Conservation (phyloP, 2,888 invertebrate species). For the Alviniconcha strummeri region DNA sequence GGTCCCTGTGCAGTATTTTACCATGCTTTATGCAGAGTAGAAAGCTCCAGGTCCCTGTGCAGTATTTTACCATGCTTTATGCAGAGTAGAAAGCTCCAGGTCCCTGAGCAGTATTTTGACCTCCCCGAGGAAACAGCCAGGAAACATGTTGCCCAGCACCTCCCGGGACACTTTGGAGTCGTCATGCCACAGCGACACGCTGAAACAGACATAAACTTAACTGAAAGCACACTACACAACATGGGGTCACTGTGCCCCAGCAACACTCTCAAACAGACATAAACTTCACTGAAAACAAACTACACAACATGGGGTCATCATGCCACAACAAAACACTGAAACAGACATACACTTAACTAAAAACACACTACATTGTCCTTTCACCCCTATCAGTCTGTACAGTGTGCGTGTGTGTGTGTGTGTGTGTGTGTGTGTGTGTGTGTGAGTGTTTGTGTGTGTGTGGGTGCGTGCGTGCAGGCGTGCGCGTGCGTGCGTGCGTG, state of each 20-base stretch:
- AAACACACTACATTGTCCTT: too few relatives aligned
- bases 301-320: background rate
- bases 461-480: too few relatives aligned
- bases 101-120: slow-evolving; percentile 86
- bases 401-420: too few relatives aligned
- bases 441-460: too few relatives aligned
- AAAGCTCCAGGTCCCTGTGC: too few relatives aligned
- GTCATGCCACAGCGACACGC: slow-evolving; percentile 91
- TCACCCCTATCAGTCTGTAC: too few relatives aligned
- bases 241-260: background rate
- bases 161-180: slow-evolving; percentile 84
- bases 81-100: slow-evolving; percentile 79
- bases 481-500: too few relatives aligned
- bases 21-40: slow-evolving; percentile 73
- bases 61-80: slow-evolving; percentile 84
- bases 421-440: too few relatives aligned
- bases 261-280: background rate
- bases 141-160: slow-evolving; percentile 74
- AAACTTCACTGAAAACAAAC: too few relatives aligned
- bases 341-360: too few relatives aligned
- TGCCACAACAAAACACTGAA: background rate
- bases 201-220: slow-evolving; percentile 54
- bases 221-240: too few relatives aligned
- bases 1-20: slow-evolving; percentile 71
- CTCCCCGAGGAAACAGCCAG: slow-evolving; percentile 85